Base-by-base conservation (phyloP, 2,113 vertebrate genomes). In the Talpa occidentalis region DNA sequence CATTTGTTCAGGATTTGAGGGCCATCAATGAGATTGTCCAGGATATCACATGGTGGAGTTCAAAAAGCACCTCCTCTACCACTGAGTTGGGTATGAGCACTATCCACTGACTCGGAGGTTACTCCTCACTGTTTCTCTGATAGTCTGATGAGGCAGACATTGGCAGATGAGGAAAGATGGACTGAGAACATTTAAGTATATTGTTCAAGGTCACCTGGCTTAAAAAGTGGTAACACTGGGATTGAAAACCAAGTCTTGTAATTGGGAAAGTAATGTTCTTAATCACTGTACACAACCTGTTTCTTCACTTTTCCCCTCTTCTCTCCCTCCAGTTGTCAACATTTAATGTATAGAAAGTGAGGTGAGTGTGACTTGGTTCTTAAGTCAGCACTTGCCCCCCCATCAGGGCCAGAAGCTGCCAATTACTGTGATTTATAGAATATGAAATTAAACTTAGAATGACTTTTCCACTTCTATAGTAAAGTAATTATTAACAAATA, bases 401-500 rank as follows among this genome's bases (percentile, higher is more conserved):
- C 15, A 12, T 49, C 28, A 62, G 78, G 40, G 44, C 77, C 67
- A 17, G 22, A 66, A 32, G n/a, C 21, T 73, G 42, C 60, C 24
- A 6, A 79, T 42, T 15, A 67, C 60, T 88, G 67, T 56, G 42
- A 90, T 79, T 69, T 77, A 10, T 64, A 90, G 69, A 76, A 24
- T 5, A 44, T 1, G 5, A 9, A 94, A 32, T 91, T 42, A 54
- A 89, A 52, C 35, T 80, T 66, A 52, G 40, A 80, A 69, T 44
- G 30, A 70, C 10, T 67, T 77, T 93, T 87, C 21, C n/a, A 74
- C 60, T 77, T 88, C 81, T 89, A 9, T 17, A 32, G 28, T 79
- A 90, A 92, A 64, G 70, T 37, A 91, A 77, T 7, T n/a, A 94
- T 54, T 93, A 91, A 81, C 67, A 92, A 78, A 80, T 56, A 64